Evolutionary conservation across 2,797 vertebrate genomes (phyloP), one percentile per base, ranked within the genome.

Genomic region (Tragopan temminckii): DNA sequence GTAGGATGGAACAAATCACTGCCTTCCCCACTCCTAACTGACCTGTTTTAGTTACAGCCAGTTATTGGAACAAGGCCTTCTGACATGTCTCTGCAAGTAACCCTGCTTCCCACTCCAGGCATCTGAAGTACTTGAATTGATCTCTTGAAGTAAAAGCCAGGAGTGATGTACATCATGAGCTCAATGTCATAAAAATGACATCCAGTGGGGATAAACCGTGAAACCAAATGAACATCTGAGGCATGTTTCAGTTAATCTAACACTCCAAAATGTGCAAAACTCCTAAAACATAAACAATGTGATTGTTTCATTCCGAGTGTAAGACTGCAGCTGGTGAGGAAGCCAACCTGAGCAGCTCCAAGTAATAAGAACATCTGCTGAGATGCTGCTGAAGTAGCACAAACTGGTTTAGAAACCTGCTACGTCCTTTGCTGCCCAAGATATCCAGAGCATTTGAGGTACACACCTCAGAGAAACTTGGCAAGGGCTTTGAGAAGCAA

Each of bases 401-500:
- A 89, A 80, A 88, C 88, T 55, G 55, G 21, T 92, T 92, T 92
- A 89, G 78, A 93, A 96, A 82, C 31, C 31, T 86, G 67, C 31
- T 68, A 64, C 68, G 46, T 63, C 64, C 75, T 75, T 82, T 52
- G 91, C 58, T 90, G 80, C 38, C 59, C 25, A 63, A 90, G 72
- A 67, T 64, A 75, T 48, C 23, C 48, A 72, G 62, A 48, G 55
- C 13, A 35, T 81, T 89, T 80, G 68, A 85, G 68, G 76, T 95
- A 82, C 79, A 91, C 29, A 67, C 48, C 76, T 88, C 87, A 50
- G 78, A 95, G 79, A 91, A 94, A 89, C 76, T 90, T 94, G 79
- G 87, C 94, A 95, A 31, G 86, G 42, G 79, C 64, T 93, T 90
- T 96, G 89, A 95, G 91, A 92, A 95, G 94, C 94, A 97, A 96